A percentile compares a stretch with the other conserved stretches of the same genome.
Conservation (phyloP, 2,888 invertebrate species). For the Plebejus anna region DNA sequence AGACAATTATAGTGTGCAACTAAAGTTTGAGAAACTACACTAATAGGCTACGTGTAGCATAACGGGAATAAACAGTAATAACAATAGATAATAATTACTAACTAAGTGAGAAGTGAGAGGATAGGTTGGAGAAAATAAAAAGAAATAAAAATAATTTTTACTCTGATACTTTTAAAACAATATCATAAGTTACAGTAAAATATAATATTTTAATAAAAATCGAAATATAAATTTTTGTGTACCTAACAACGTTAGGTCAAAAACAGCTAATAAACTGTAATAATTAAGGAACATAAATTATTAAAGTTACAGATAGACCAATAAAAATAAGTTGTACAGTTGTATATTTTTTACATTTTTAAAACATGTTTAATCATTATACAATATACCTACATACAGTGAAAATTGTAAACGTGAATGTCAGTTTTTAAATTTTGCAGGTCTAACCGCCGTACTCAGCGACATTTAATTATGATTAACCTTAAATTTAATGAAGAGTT, state of each 20-base stretch:
- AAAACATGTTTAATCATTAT: no score
- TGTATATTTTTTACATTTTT: no score
- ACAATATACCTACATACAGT: no score
- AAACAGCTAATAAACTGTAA: background rate
- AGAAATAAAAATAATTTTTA: background rate
- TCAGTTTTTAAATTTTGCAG: no score
- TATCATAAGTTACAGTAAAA: background rate
- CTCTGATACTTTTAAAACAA: background rate
- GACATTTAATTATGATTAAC: no score
- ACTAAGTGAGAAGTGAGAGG: background rate
- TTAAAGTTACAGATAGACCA: background rate
- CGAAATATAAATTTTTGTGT: background rate
- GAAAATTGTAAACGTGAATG: no score
- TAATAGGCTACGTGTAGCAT: no score
- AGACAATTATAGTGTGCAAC: no score
- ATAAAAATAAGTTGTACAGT: background rate
- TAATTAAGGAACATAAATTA: background rate
- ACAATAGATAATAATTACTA: background rate
- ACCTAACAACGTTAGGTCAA: background rate
- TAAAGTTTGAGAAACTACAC: no score
- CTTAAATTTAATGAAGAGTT: no score
- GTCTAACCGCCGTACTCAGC: no score
- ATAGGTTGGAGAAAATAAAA: background rate
- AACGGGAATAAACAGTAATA: background rate
- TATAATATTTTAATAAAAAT: no score